Conservation (phyloP, 2,113 vertebrate genomes). For the Boulengeromyrus knoepffleri region DNA sequence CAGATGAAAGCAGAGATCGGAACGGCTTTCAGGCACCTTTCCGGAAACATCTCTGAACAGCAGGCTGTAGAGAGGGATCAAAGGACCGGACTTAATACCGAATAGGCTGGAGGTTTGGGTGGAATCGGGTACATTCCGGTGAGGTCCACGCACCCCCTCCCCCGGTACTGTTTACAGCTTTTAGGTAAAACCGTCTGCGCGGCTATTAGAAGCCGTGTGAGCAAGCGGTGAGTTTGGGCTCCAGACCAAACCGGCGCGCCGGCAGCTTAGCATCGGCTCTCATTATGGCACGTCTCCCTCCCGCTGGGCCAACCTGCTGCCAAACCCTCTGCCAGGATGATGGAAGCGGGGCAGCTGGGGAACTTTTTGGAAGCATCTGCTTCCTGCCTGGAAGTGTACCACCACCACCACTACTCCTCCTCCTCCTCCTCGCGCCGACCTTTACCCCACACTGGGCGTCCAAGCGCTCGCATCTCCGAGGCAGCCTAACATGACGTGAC, state of each 20-base stretch:
- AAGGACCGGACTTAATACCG: background rate
- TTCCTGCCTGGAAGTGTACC: constrained; percentile 28
- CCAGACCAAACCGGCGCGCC: background rate
- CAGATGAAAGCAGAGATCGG: background rate
- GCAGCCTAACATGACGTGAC: constrained; percentile 33
- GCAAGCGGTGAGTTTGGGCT: background rate
- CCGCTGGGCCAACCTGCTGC: background rate
- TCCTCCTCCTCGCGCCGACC: constrained; percentile 1
- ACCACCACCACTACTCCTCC: background rate
- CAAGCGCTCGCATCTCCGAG: constrained; percentile 39
- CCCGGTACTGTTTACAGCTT: background rate
- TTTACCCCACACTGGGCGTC: constrained; percentile 17
- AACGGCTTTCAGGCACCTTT: background rate
- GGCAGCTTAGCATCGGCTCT: background rate
- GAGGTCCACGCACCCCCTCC: background rate
- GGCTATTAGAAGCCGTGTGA: background rate
- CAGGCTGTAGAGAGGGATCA: background rate
- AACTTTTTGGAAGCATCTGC: constrained; percentile 37
- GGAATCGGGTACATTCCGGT: background rate
- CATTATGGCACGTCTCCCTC: background rate
- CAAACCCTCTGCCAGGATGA: constrained; percentile 18
- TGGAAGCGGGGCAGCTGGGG: constrained; percentile 19
- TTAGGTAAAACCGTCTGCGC: background rate
- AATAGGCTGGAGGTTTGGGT: background rate
- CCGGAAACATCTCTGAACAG: background rate